A percentile compares a stretch with the other conserved stretches of the same genome.
Conservation (phyloP, 2,888 invertebrate species). For the Pyrgus malvae region DNA sequence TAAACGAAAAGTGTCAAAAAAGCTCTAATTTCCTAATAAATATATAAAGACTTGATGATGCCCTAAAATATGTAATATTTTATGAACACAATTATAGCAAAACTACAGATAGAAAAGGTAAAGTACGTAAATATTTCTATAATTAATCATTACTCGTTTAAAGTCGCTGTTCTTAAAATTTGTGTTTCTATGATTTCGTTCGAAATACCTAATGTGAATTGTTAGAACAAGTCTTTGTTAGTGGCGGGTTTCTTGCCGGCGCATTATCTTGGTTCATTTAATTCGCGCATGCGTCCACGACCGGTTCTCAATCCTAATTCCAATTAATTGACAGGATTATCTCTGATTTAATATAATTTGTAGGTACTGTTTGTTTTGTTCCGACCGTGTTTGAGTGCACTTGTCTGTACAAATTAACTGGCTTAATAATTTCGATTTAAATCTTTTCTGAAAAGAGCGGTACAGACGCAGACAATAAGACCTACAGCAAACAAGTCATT, state of each 20-base stretch:
- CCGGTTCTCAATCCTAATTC: conserved; percentile 77
- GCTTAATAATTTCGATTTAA: conserved; percentile 33
- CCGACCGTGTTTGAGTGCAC: conserved; percentile 50
- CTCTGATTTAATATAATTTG: conserved; percentile 80
- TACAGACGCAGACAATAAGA: background rate
- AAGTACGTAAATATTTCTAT: too few relatives aligned
- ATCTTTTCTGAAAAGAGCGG: conserved; percentile 10
- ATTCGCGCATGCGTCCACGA: conserved; percentile 70
- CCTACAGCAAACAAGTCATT: background rate
- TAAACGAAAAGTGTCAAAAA: too few relatives aligned
- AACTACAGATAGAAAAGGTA: too few relatives aligned
- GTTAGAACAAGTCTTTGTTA: conserved; percentile 11
- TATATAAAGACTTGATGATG: too few relatives aligned
- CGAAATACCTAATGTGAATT: too few relatives aligned
- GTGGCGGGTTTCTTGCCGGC: conserved; percentile 21
- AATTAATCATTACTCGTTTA: too few relatives aligned
- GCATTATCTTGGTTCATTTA: conserved; percentile 58
- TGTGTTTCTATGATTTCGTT: too few relatives aligned
- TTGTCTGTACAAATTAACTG: conserved; percentile 45
- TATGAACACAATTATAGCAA: too few relatives aligned
- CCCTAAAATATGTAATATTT: too few relatives aligned
- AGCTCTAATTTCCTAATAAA: too few relatives aligned
- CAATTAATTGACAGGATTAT: conserved; percentile 82
- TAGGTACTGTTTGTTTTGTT: conserved; percentile 71
- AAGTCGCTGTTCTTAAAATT: too few relatives aligned